Base-by-base conservation (phyloP, 2,888 invertebrate genomes). In the Hydraecia micacea region DNA sequence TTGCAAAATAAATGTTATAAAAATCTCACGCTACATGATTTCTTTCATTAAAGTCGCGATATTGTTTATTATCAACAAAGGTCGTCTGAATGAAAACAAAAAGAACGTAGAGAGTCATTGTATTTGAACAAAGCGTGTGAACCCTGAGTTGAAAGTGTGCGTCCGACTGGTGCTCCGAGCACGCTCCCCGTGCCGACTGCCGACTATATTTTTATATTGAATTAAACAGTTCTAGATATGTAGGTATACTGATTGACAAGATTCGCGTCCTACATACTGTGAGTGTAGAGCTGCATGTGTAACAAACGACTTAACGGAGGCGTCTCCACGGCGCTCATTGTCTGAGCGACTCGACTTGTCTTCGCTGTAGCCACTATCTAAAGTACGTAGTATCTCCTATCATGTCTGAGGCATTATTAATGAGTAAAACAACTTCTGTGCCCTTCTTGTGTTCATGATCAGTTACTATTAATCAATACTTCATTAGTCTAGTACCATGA, bases 61-160 rank as follows among this genome's bases (percentile, higher is more conserved):
- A 96, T 95, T 95, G 95, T 96, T 95, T 95, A 95, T 96, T 93
- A 96, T 96, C 95, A 96, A 95, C 95, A 96, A 96, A 96, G 96
- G 96, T 96, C 95, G 96, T 95, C 94, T 95, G 94, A 95, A 96
- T 92, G 95, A 95, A 96, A 96, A 96, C 96, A 96, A 96, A 96
- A 96, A 95, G 95, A 95, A 92, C 94, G 94, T 95, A 95, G 95
- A 96, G 95, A 94, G 94, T 95, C 94, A 96, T 96, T 96, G 96
- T 96, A 90, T 94, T 91, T 89, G 93, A 94, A 95, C 96, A 95
- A 95, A 95, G 95, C 96, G 95, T 96, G 96, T 94, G 96, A 96
- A 95, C 92, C 79, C 86, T 86, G 88, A 94, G 93, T 96, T 95
- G 96, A 96, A 96, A 96, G 96, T 95, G 94, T 95, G 94, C 94